Evolutionary conservation across 2,113 vertebrate species (phyloP), one percentile per base, ranked within the genome.

Genomic region (Pomatorhinus ruficollis): DNA sequence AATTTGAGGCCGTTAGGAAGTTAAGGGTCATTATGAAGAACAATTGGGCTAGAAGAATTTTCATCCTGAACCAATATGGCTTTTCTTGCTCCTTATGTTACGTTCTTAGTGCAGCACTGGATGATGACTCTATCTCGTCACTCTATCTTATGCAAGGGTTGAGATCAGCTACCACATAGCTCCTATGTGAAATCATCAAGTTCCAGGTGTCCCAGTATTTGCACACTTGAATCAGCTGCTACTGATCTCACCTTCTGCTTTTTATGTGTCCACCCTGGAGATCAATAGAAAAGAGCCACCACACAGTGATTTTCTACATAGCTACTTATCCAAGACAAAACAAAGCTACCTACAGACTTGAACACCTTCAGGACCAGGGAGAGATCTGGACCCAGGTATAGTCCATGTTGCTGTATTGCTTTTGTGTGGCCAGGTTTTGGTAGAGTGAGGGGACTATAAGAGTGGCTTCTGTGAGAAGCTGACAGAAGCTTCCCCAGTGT

Each of bases 191-290:
- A 65, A 39, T 60, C 24, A 80, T 28, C 28, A 33, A n/a, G 25
- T 69, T 89, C 6, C 54, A 78, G 12, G 13, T 47, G 16, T 63
- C 60, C 33, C 35, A 11, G 14, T 35, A 17, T 66, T 70, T 74
- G 14, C 0, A 0, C 2, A 8, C 69, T 50, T 31, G 30, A 63
- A 19, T 69, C 6, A 10, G 1, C 37, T 70, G 68, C 69, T 23
- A 5, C 18, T 61, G 25, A n/a, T 53, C 31, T 83, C 17, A 61
- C 11, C 15, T 76, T 68, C 44, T 84, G 6, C 9, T 39, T 80
- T 45, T n/a, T 44, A 16, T 59, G 22, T 25, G 7, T 57, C 39
- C 17, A 31, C 4, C 4, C 6, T 57, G 11, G 7, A 3, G 3
- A 56, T 13, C 18, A 35, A 17, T 7, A 79, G 44, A 30, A 83